Evolutionary conservation across 2,797 vertebrate species (phyloP), one percentile per base, ranked within the genome.

Genomic region (Danionella dracula): DNA sequence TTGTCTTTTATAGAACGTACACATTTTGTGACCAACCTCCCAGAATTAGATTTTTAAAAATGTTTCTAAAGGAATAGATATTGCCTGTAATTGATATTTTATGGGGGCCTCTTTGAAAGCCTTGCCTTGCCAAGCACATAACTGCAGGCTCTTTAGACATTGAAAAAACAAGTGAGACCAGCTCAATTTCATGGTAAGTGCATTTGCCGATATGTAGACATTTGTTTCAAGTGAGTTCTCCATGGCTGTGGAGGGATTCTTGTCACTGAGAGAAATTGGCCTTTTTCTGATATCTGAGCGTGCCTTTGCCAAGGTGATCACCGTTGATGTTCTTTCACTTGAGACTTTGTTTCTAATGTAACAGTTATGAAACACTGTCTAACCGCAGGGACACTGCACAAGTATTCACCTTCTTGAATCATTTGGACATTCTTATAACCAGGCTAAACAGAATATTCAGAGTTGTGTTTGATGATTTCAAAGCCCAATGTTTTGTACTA

Each of bases 101-200:
- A 20, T 15, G 46, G 63, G 23, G 46, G 40, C 34, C 48, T 61
- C 58, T 68, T 37, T 62, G 57, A 51, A 68, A 55, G 57, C 20
- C n/a, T 21, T 38, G 11, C 53, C 31, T 35, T 69, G 50, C 64
- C 68, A 54, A 58, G 48, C 59, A 70, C 62, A 45, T 42, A 49
- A 72, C 70, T 68, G 40, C 16, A 84, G 78, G 74, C 80, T 85
- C 78, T 86, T 86, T 86, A 85, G 79, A 78, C 72, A 80, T 79
- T 70, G 66, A 82, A 84, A 85, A 84, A 85, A 81, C 80, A 84
- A 88, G 88, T 88, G 90, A 88, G 85, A 87, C 82, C 89, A 85
- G 92, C 88, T 92, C 92, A 90, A 89, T 95, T 93, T 93, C 91
- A 92, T 90, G 90, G 87, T 92, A 90, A 92, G 87, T 92, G 91